These are phyloP conservation scores for Tiliacea aurago DNA, from an alignment of 2,888 invertebrate species.

Conservation along the genomic window DNA sequence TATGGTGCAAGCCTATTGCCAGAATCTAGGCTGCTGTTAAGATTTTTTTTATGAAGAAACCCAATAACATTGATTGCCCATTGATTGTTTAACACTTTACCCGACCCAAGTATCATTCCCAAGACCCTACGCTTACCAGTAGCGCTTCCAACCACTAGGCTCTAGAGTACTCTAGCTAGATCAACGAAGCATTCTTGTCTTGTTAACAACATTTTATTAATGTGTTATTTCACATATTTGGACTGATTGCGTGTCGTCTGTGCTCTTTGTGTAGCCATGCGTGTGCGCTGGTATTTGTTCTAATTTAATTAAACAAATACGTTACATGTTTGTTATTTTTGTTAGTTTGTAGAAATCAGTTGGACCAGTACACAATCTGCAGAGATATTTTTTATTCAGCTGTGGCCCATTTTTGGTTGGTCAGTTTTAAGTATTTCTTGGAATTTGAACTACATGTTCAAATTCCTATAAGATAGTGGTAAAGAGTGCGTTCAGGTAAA, in stretches of 20 bases:
- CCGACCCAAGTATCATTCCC: background rate
- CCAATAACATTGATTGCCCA: background rate
- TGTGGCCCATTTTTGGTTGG: background rate
- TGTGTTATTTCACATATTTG: slow-evolving; percentile 33
- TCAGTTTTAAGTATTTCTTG: background rate
- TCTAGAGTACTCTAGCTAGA: background rate
- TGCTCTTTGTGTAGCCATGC: slow-evolving; percentile 39
- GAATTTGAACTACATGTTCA: background rate
- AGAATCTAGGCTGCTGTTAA: background rate
- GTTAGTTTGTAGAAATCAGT: background rate
- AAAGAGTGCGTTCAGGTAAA: background rate
- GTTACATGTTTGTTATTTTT: background rate
- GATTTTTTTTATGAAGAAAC: background rate
- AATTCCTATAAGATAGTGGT: background rate
- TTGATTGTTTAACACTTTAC: background rate
- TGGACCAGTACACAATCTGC: background rate
- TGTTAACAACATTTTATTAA: slow-evolving; percentile 10
- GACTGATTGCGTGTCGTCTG: slow-evolving; percentile 36
- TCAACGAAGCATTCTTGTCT: background rate
- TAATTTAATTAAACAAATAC: slow-evolving; percentile 41
- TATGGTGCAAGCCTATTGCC: background rate
- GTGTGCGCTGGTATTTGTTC: slow-evolving; percentile 30
- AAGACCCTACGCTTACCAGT: no score
- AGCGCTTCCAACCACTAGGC: background rate
- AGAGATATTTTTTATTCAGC: background rate